Percentiles rank a stretch among this genome's conserved stretches.
phyloP scores from a whole-genome alignment of 2,888 invertebrate species.

The Dendrolimus pini region DNA sequence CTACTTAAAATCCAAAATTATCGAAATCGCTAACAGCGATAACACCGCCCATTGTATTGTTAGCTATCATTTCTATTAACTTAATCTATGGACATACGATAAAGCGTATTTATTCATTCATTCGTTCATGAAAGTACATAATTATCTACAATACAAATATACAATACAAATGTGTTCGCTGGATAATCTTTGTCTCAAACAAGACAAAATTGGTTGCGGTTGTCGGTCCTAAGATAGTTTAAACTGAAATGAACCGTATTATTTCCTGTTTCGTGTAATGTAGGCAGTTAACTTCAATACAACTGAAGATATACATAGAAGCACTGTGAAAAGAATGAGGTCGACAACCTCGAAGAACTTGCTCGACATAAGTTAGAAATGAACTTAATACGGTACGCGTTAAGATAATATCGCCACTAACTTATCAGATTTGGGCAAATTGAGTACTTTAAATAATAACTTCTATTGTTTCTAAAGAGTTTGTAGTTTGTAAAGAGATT shows the following conservation, averaged over 20 bases:
- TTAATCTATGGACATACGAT: too few species aligned
- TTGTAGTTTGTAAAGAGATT: not conserved
- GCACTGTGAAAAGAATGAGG: conserved; percentile 39
- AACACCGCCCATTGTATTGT: too few species aligned
- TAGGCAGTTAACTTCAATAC: conserved; percentile 52
- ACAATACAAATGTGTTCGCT: not conserved
- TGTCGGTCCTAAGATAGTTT: conserved; percentile 11
- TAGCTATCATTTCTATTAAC: too few species aligned
- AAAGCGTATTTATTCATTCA: too few species aligned
- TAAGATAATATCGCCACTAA: not conserved
- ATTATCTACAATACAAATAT: too few species aligned
- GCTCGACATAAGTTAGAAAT: conserved; percentile 26
- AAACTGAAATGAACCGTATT: conserved; percentile 67
- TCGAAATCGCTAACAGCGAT: too few species aligned
- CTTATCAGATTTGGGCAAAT: not conserved
- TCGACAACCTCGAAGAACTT: conserved; percentile 53
- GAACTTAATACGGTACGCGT: conserved; percentile 1
- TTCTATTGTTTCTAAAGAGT: not conserved
- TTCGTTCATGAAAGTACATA: too few species aligned
- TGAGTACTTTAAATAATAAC: not conserved
- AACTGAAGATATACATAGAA: conserved; percentile 53
- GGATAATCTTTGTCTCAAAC: not conserved
- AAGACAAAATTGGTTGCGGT: not conserved
- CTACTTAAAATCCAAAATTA: too few species aligned
- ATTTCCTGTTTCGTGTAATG: conserved; percentile 66